Evolutionary conservation across 2,888 invertebrate species (phyloP), one percentile per base, ranked within the genome.

Genomic region (Mythimna pallens): DNA sequence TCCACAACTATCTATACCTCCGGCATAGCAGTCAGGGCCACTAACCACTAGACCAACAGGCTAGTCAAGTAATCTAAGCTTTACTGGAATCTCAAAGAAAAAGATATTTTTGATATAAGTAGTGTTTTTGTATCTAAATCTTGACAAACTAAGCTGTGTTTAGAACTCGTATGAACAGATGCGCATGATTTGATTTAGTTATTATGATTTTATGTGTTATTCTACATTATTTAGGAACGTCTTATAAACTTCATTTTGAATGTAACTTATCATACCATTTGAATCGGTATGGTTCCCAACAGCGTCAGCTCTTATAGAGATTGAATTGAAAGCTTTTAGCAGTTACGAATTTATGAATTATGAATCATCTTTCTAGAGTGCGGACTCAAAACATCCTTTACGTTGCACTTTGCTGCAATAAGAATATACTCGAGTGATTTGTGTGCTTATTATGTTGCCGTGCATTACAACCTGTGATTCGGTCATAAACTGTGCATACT

Each of bases 261-360:
- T 40, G 43, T 47, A 54, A 54, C 20, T 8, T 77, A 70, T 58
- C 30, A 69, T 47, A 9, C 10, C 68, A 12, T 40, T 63, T 12
- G 30, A 59, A 81, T 9, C 22, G 9, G n/a, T 12, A 55, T 30
- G 34, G 22, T 55, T 65, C 5, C 17, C 47, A 58, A 54, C 43
- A 64, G 34, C 57, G 17, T 20, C 57, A 30, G 22, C 8, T 57
- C 43, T n/a, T 65, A 34, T 52, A 58, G 4, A 68, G 25, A 70
- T 63, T 52, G 66, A 75, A 65, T 66, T 71, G 67, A 72, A 69
- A 76, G 81, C 84, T 76, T 81, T 80, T 75, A 80, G 68, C 68
- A 58, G 55, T 22, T 61, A 65, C 67, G 36, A 66, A 50, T 30
- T 73, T 69, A 70, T 73, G 68, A 82, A 25, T 73, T 69, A 70